Percentiles rank a stretch among this genome's conserved stretches.
Conservation (phyloP, 2,888 invertebrate species). For the Bunonema sp. region DNA sequence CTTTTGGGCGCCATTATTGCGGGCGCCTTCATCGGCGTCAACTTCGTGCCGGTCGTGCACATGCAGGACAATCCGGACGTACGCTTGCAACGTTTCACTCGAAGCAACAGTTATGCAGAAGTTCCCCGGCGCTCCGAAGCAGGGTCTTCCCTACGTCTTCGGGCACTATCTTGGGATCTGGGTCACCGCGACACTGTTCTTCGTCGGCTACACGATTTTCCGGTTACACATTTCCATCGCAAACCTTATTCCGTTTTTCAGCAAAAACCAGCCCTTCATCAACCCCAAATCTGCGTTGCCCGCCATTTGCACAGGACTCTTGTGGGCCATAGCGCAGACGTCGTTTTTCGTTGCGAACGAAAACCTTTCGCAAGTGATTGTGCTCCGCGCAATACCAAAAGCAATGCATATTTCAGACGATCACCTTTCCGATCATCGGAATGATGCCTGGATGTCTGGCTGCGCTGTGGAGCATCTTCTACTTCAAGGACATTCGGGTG, state of each 20-base stretch:
- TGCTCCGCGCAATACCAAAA: constrained; percentile 29
- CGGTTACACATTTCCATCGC: constrained; percentile 9
- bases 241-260: constrained; percentile 3
- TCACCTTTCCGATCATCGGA: constrained; percentile 49
- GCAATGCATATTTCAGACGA: constrained; percentile 8
- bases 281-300: constrained; percentile 47
- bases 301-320: constrained; percentile 46
- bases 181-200: constrained; percentile 45
- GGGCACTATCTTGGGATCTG: constrained; percentile 48
- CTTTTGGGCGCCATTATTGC: constrained; percentile 45
- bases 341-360: constrained; percentile 50
- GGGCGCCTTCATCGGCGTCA: constrained; percentile 48
- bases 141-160: constrained; percentile 46
- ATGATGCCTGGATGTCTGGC: constrained; percentile 48
- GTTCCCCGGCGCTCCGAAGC: constrained; percentile 18
- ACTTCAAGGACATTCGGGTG: constrained; percentile 48
- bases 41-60: constrained; percentile 49
- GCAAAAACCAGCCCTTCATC: constrained; percentile 46
- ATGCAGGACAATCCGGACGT: constrained; percentile 42
- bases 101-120: not conserved
- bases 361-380: constrained; percentile 43
- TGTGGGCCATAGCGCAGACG: constrained; percentile 49
- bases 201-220: constrained; percentile 45
- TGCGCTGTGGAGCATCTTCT: constrained; percentile 47
- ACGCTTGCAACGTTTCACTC: not conserved